Conservation (phyloP, 2,888 invertebrate species). For the Taenaris catops region DNA sequence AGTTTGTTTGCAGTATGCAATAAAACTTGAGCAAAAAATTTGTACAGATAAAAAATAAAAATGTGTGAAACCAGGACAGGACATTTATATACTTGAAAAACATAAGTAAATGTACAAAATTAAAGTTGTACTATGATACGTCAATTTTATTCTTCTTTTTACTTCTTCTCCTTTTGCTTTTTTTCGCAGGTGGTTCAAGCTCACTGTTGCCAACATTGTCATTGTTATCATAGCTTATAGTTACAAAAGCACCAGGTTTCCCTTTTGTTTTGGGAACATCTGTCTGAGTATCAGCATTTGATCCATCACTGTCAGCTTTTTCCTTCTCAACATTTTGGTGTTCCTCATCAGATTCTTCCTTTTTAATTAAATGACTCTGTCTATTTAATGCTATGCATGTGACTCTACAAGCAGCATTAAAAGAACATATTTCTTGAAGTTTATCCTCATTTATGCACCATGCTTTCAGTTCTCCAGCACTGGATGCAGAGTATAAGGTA, state of each 20-base stretch:
- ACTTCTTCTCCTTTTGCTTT: conserved; percentile 54
- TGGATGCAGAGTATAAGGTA: conserved; percentile 85
- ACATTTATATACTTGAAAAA: too few species aligned
- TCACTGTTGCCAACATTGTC: conserved; percentile 34
- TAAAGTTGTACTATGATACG: background rate
- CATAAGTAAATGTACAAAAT: too few species aligned
- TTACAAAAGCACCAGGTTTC: conserved; percentile 61
- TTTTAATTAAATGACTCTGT: conserved; percentile 57
- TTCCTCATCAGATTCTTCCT: conserved; percentile 43
- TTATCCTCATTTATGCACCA: conserved; percentile 75
- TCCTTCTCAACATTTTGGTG: conserved; percentile 31
- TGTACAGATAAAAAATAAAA: too few species aligned
- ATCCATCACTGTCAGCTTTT: conserved; percentile 34
- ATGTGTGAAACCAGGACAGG: too few species aligned
- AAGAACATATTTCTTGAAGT: conserved; percentile 75
- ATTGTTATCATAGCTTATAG: conserved; percentile 55
- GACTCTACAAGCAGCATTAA: conserved; percentile 85
- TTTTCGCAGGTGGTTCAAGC: conserved; percentile 42
- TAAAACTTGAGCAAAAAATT: too few species aligned
- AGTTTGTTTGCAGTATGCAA: too few species aligned
- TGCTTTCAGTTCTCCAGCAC: conserved; percentile 88
- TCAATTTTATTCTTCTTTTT: conserved; percentile 39
- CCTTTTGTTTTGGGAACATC: conserved; percentile 37
- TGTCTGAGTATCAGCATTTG: conserved; percentile 32
- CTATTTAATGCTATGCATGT: conserved; percentile 84